A percentile compares a stretch with the other conserved stretches of the same genome.
phyloP scores from a whole-genome alignment of 2,888 invertebrate genomes.

The Macrophya annulata region DNA sequence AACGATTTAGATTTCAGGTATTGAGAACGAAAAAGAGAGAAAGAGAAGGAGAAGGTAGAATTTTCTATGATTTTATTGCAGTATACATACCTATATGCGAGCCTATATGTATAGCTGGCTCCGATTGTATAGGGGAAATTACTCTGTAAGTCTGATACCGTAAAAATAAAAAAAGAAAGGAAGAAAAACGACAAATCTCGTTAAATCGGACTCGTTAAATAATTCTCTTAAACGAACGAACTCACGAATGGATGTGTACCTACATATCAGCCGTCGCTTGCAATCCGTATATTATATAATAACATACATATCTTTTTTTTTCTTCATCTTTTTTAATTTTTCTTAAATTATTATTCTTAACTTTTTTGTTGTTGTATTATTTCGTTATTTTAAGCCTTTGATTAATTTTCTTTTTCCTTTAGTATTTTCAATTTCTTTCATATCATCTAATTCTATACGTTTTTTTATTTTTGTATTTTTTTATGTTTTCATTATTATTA shows the following conservation, averaged over 20 bases:
- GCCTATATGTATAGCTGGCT: neutral
- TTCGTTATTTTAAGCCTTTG: neutral
- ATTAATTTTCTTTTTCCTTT: neutral
- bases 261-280: neutral
- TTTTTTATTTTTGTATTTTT: no score
- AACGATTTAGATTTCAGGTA: constrained; percentile 10
- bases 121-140: constrained; percentile 8
- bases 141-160: constrained; percentile 1
- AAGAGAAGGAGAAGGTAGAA: neutral
- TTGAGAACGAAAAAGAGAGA: neutral
- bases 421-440: neutral
- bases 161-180: neutral
- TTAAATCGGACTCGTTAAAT: neutral
- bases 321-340: neutral
- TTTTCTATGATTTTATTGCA: neutral
- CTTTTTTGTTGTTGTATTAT: neutral
- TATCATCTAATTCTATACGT: neutral
- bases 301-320: neutral
- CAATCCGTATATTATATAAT: neutral
- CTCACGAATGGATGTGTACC: neutral
- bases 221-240: neutral
- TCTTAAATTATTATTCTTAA: neutral
- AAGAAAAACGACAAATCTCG: constrained; percentile 1
- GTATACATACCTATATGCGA: no score
- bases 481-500: no score